Conservation (phyloP, 2,888 invertebrate species). For the Sicus ferrugineus region DNA sequence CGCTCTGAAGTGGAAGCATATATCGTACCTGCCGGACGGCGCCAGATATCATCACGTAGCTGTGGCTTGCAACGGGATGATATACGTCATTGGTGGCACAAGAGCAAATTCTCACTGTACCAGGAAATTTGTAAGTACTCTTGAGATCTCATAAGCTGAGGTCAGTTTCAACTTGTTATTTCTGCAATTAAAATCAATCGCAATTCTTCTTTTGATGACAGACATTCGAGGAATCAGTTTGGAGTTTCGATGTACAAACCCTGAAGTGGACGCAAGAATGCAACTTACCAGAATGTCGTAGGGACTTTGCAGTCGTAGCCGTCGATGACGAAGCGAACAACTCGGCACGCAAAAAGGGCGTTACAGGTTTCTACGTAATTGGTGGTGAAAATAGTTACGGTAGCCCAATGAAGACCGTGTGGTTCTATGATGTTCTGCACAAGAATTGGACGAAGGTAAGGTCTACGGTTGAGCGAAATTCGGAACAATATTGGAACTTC, state of each 20-base stretch:
- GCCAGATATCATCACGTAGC: conserved; percentile 77
- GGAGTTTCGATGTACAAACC: conserved; percentile 74
- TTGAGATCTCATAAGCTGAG: too few relatives aligned
- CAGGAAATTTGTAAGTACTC: conserved; percentile 43
- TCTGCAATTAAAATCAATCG: neutral
- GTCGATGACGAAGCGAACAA: conserved; percentile 64
- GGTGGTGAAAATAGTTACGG: conserved; percentile 75
- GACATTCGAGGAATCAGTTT: conserved; percentile 67
- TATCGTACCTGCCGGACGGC: conserved; percentile 74
- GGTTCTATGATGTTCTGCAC: conserved; percentile 46
- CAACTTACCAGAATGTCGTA: conserved; percentile 69
- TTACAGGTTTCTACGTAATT: conserved; percentile 71
- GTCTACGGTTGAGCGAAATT: neutral
- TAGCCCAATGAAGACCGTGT: conserved; percentile 44
- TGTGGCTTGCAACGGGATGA: conserved; percentile 70
- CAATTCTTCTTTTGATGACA: conserved; percentile 42
- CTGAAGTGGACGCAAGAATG: conserved; percentile 73
- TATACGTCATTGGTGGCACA: conserved; percentile 73
- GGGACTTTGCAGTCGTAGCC: conserved; percentile 76
- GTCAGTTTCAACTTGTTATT: too few relatives aligned
- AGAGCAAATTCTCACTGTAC: conserved; percentile 44
- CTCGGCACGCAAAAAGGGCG: conserved; percentile 22
- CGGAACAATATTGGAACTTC: neutral
- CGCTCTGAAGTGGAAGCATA: conserved; percentile 72
- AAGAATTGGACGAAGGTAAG: conserved; percentile 49